phyloP scores from a whole-genome alignment of 2,797 vertebrate genomes.

The Danio jaintianensis region DNA sequence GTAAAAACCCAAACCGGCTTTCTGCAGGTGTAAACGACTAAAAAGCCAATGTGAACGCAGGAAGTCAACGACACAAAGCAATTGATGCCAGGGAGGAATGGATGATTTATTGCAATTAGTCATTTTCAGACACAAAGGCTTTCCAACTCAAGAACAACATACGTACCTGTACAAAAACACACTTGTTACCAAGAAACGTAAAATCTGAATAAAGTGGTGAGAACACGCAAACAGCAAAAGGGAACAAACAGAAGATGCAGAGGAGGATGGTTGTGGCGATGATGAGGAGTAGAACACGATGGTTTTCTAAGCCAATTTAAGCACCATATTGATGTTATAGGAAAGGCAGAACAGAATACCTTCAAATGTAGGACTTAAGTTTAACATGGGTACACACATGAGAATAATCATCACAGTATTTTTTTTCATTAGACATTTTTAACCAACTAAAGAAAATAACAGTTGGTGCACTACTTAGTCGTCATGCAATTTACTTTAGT shows the following conservation, averaged over 20 bases:
- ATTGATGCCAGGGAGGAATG: slow-evolving; percentile 71
- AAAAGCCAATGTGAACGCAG: background rate
- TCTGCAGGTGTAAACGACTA: too few relatives aligned
- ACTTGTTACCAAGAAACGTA: slow-evolving; percentile 81
- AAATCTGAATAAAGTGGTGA: slow-evolving; percentile 83
- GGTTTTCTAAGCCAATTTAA: slow-evolving; percentile 83
- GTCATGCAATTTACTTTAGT: slow-evolving; percentile 87
- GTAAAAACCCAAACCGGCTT: too few relatives aligned
- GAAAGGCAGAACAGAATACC: slow-evolving; percentile 82
- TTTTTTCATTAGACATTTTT: slow-evolving; percentile 76
- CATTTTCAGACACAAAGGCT: slow-evolving; percentile 84
- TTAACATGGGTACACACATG: slow-evolving; percentile 82
- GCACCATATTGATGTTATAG: slow-evolving; percentile 84
- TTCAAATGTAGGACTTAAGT: slow-evolving; percentile 72
- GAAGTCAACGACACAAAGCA: background rate
- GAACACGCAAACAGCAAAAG: slow-evolving; percentile 80
- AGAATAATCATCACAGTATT: slow-evolving; percentile 83
- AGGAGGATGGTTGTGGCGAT: slow-evolving; percentile 64
- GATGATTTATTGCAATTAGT: slow-evolving; percentile 83
- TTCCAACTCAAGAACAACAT: slow-evolving; percentile 81
- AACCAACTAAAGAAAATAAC: slow-evolving; percentile 81
- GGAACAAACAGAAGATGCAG: slow-evolving; percentile 69
- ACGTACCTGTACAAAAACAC: slow-evolving; percentile 83
- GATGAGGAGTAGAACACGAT: slow-evolving; percentile 74
- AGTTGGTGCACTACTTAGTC: slow-evolving; percentile 84